These are phyloP conservation scores for Cecidostiba fungosa DNA, from an alignment of 2,888 invertebrate genomes.

Conservation along the genomic window DNA sequence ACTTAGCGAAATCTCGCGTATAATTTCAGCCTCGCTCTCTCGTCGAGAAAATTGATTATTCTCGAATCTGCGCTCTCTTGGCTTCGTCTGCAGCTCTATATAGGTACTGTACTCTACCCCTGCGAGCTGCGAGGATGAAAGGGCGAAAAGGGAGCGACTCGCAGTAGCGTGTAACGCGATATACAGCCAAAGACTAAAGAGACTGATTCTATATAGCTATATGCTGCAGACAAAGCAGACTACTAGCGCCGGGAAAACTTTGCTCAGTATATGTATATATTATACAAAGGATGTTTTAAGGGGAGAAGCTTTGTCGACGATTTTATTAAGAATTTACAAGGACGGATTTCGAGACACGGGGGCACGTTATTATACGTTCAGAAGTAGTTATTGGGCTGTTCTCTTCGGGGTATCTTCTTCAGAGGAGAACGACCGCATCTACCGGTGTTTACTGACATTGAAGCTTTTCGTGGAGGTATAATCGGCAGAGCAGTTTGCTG, in stretches of 20 bases:
- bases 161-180: conserved; percentile 42
- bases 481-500: not conserved
- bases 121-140: not conserved
- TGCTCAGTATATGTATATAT: not conserved
- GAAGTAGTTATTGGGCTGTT: not conserved
- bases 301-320: not conserved
- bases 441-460: not conserved
- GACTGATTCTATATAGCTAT: not conserved
- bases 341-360: not conserved
- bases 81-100: conserved; percentile 3
- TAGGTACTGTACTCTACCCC: not conserved
- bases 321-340: conserved; percentile 14
- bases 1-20: no score
- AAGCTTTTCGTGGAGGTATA: not conserved
- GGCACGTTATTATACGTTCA: not conserved
- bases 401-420: not conserved
- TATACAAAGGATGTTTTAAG: not conserved
- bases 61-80: not conserved
- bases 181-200: conserved; percentile 25
- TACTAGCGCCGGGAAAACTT: no score
- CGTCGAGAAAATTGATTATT: not conserved
- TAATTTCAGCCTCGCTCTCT: not conserved
- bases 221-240: not conserved
- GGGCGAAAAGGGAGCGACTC: not conserved
- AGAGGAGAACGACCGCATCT: not conserved